Conservation (phyloP, 2,797 vertebrate species). For the Hafferia zeledoni region DNA sequence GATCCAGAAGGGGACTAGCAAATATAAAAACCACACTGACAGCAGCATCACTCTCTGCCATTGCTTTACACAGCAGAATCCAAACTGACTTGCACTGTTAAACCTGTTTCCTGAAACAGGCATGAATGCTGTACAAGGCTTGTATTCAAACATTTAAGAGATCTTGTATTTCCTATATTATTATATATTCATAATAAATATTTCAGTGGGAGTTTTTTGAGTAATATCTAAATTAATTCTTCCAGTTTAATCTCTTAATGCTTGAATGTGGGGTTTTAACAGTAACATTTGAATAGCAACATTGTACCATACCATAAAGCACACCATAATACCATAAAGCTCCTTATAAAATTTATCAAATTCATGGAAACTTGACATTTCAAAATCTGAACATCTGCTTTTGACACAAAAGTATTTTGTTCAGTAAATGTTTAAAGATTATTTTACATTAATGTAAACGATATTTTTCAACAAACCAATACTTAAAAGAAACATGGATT, state of each 20-base stretch:
- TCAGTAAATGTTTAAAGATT: neutral
- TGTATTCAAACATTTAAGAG: neutral
- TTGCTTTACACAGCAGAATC: neutral
- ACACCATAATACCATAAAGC: neutral
- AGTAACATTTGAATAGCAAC: neutral
- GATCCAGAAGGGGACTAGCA: neutral
- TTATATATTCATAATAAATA: neutral
- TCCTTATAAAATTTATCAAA: neutral
- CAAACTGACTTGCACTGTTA: conserved; percentile 9
- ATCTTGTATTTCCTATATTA: neutral
- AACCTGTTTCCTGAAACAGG: neutral
- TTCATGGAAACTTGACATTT: neutral
- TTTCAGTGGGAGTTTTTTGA: neutral
- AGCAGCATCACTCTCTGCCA: neutral
- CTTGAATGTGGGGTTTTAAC: neutral
- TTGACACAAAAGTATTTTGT: neutral
- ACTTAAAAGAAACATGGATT: neutral
- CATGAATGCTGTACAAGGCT: neutral
- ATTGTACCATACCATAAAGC: neutral
- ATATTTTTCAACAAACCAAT: neutral
- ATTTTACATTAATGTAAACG: neutral
- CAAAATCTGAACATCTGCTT: neutral
- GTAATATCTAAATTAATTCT: neutral
- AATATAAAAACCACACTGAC: conserved; percentile 18
- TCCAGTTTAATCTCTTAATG: neutral